Evolutionary conservation across 2,888 invertebrate genomes (phyloP), one percentile per base, ranked within the genome.

Genomic region (Nemotelus nigrinus): DNA sequence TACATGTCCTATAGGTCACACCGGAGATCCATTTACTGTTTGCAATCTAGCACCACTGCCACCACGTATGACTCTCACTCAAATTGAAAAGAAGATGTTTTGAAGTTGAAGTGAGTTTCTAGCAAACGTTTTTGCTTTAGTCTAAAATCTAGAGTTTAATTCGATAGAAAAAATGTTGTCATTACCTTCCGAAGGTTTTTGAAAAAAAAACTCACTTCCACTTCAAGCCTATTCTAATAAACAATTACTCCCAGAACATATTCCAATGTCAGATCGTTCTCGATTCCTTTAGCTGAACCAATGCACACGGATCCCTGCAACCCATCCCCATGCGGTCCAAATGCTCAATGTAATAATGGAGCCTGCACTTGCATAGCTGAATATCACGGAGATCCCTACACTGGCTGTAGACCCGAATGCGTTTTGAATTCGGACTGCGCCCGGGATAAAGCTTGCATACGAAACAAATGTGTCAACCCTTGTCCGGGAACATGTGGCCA

Each of bases 381-480:
- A 82, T 93, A 92, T 84, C 89, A 90, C 78, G 94, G 94, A 63
- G 92, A 94, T 87, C 94, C 94, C 53, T 92, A 92, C 83, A 85
- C 89, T 48, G 92, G 92, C 43, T 94, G 94, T 83, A 90, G 92
- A 80, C 94, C 94, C 1, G 94, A 95, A 88, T 95, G 95, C 85
- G 89, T 93, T 41, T 89, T 92, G 39, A 95, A 92, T 84, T 90
- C 90, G 75, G 94, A 94, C 81, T 94, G 94, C 85, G 84, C 91
- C 0, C 82, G 88, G 78, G 88, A 92, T 81, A 91, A 89, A 83
- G 92, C 94, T 74, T 96, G 96, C 84, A 89, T 92, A 57, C 89
- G 90, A 82, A 92, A 92, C 83, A 93, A 93, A 86, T 95, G 95
- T 83, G 84, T 88, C 4, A 92, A 94, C 85, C 94, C 94, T 25